A percentile compares a stretch with the other conserved stretches of the same genome.
Evolutionary conservation across 1,140 invertebrate species (phyloP).

Genomic region (Venturia canescens): DNA sequence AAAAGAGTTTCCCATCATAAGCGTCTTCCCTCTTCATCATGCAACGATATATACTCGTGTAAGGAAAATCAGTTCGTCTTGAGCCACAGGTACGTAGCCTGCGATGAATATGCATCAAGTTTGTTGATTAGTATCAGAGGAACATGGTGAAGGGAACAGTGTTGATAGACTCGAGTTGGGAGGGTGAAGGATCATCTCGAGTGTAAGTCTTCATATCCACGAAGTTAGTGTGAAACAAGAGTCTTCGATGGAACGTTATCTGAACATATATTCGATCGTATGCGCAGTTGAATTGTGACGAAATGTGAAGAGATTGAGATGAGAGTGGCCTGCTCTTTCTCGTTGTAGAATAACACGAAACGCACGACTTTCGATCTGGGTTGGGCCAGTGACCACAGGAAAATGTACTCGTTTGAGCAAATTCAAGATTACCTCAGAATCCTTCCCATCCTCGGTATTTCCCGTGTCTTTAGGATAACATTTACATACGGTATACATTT

Average conservation of each 20-base stretch:
- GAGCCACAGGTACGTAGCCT: too few species aligned
- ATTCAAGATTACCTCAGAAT: conserved; percentile 70
- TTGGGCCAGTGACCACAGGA: conserved; percentile 28
- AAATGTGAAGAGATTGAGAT: not conserved
- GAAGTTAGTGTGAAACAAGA: not conserved
- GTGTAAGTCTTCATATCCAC: not conserved
- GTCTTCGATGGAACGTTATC: not conserved
- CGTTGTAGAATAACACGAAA: not conserved
- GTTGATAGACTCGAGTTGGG: not conserved
- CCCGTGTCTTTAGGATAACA: conserved; percentile 65
- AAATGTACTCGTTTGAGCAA: conserved; percentile 67
- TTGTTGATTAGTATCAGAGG: too few species aligned
- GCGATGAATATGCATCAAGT: too few species aligned
- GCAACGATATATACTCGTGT: too few species aligned
- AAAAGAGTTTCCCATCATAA: too few species aligned
- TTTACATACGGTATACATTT: conserved; percentile 71
- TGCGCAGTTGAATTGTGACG: not conserved
- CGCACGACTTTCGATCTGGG: not conserved
- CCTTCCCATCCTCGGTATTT: not conserved
- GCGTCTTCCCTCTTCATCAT: too few species aligned
- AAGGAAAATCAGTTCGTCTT: too few species aligned
- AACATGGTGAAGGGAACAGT: not conserved
- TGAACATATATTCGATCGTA: not conserved
- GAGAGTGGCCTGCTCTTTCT: not conserved
- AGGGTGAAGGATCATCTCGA: conserved; percentile 9